Percentiles rank a stretch among this genome's conserved stretches.
These are phyloP conservation scores for Colletes latitarsis DNA, from an alignment of 1,140 invertebrate species.

Conservation along the genomic window DNA sequence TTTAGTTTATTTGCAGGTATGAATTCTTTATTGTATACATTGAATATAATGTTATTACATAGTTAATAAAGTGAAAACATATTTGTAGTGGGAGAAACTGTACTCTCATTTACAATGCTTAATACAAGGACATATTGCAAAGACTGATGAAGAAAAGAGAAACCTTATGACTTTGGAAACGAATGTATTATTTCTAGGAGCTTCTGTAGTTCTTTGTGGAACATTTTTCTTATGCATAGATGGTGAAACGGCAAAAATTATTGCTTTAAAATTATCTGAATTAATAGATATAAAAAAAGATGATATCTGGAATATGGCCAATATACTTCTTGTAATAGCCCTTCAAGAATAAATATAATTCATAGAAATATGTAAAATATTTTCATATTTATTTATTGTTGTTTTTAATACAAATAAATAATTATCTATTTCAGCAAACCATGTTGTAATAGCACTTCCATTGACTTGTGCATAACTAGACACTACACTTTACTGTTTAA, in stretches of 20 bases:
- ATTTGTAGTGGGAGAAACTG: slow-evolving; percentile 47
- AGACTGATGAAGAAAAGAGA: background rate
- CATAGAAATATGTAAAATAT: background rate
- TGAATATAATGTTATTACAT: background rate
- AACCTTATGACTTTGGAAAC: slow-evolving; percentile 35
- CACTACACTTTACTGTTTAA: no score
- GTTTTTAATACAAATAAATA: no score
- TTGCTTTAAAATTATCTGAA: slow-evolving; percentile 47
- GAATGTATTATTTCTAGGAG: slow-evolving; percentile 47
- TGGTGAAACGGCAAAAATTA: background rate
- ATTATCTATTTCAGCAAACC: no score
- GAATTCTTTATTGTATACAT: background rate
- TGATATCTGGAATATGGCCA: slow-evolving; percentile 51
- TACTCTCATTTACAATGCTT: slow-evolving; percentile 33
- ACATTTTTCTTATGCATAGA: slow-evolving; percentile 36
- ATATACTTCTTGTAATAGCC: slow-evolving; percentile 37
- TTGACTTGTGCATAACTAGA: no score
- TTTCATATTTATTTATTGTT: background rate
- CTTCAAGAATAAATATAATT: slow-evolving; percentile 34
- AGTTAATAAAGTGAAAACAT: background rate
- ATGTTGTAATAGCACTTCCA: no score
- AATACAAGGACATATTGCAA: background rate
- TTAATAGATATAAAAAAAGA: slow-evolving; percentile 23
- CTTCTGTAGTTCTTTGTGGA: slow-evolving; percentile 48
- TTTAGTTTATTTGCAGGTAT: slow-evolving; percentile 70